Evolutionary conservation across 2,797 vertebrate genomes (phyloP).

Genomic region (Petrocephalus schoutedeni): DNA sequence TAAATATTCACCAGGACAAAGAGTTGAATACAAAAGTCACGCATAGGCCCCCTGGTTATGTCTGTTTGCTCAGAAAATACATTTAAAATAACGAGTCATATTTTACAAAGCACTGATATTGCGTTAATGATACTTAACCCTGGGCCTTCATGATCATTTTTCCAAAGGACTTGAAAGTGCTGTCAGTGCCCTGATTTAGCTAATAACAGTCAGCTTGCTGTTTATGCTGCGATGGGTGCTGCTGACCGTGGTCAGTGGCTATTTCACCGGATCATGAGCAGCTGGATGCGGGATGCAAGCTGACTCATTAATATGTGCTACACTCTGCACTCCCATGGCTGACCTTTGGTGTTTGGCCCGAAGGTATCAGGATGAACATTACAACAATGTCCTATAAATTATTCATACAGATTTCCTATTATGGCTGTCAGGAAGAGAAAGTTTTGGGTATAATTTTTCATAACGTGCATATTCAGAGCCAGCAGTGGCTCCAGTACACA

Average conservation of each 20-base stretch:
- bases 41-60: neutral
- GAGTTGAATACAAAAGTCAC: neutral
- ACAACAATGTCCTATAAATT: slow-evolving; percentile 40
- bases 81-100: neutral
- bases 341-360: slow-evolving; percentile 43
- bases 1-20: slow-evolving; percentile 13
- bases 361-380: slow-evolving; percentile 38
- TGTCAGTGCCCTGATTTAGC: neutral
- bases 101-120: neutral
- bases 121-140: neutral
- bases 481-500: neutral
- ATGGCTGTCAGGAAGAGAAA: slow-evolving; percentile 19
- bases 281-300: neutral
- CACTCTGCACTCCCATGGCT: slow-evolving; percentile 22
- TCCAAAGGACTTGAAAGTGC: neutral
- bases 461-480: neutral
- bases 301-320: slow-evolving; percentile 27
- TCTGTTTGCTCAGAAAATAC: neutral
- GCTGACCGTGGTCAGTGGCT: neutral
- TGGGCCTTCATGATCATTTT: neutral
- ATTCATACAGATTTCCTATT: slow-evolving; percentile 36
- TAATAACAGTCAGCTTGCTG: neutral
- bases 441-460: slow-evolving; percentile 20
- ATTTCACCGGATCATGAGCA: neutral
- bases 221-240: neutral